Percentiles rank a stretch among this genome's conserved stretches.
Evolutionary conservation across 2,888 invertebrate genomes (phyloP).

Genomic region (Biston stratarius): DNA sequence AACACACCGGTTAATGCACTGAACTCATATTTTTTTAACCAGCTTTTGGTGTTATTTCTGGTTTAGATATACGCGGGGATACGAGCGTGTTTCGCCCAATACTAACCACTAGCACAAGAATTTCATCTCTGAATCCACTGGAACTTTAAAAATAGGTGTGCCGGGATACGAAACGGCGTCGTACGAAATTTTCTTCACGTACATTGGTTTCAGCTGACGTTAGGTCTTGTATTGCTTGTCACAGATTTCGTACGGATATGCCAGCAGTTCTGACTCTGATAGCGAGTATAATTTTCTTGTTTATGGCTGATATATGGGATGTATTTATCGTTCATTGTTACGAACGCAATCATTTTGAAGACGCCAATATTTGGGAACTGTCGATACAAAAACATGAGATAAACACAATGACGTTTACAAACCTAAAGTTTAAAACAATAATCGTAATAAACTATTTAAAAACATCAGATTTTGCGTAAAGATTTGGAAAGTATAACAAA

Average conservation of each 20-base stretch:
- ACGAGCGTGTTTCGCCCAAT: constrained; percentile 64
- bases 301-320: constrained; percentile 36
- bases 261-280: constrained; percentile 24
- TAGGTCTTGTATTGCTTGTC: constrained; percentile 41
- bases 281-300: constrained; percentile 33
- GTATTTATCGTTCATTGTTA: constrained; percentile 33
- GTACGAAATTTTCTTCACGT: constrained; percentile 53
- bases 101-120: constrained; percentile 80
- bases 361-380: neutral
- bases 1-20: constrained; percentile 58
- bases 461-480: no score
- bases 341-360: constrained; percentile 3
- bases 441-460: no score
- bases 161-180: constrained; percentile 54
- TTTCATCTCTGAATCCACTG: constrained; percentile 81
- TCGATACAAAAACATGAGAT: neutral
- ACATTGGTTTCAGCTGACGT: constrained; percentile 39
- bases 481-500: no score
- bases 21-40: constrained; percentile 61
- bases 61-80: constrained; percentile 48
- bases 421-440: no score
- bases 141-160: constrained; percentile 86
- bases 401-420: neutral
- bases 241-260: constrained; percentile 22
- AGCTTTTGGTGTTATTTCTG: constrained; percentile 42